Percentiles rank a stretch among this genome's conserved stretches.
Conservation (phyloP, 2,888 invertebrate genomes). For the Troides helena region DNA sequence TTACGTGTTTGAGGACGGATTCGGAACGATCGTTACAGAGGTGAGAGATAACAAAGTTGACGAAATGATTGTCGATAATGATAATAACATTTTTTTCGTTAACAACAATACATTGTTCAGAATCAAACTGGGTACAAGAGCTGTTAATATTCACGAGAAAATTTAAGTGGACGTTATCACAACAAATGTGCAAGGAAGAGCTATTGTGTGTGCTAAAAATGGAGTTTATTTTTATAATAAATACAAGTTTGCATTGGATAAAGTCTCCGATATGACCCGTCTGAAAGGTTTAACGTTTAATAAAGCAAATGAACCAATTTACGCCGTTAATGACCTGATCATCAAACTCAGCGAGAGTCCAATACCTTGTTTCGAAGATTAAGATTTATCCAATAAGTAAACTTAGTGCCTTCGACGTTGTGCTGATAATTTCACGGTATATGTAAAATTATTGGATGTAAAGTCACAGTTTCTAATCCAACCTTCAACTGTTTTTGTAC, state of each 20-base stretch:
- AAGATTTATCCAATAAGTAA: slow-evolving; percentile 12
- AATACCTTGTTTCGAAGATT: slow-evolving; percentile 49
- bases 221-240: slow-evolving; percentile 66
- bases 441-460: too few relatives aligned
- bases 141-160: slow-evolving; percentile 56
- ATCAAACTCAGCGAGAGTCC: slow-evolving; percentile 52
- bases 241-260: slow-evolving; percentile 65
- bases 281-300: slow-evolving; percentile 58
- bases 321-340: slow-evolving; percentile 57
- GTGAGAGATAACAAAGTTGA: slow-evolving; percentile 49
- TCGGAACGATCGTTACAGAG: slow-evolving; percentile 48
- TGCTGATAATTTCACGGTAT: too few relatives aligned
- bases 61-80: slow-evolving; percentile 59
- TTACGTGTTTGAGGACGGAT: slow-evolving; percentile 57
- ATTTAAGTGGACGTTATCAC: slow-evolving; percentile 48
- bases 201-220: slow-evolving; percentile 51
- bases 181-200: slow-evolving; percentile 51
- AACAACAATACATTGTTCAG: slow-evolving; percentile 51
- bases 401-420: too few relatives aligned
- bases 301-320: slow-evolving; percentile 56
- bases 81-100: slow-evolving; percentile 60
- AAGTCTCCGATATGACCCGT: slow-evolving; percentile 51
- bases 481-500: too few relatives aligned
- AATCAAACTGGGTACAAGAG: slow-evolving; percentile 58
- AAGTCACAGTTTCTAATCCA: too few relatives aligned